These are phyloP conservation scores for Drosophila lutescens DNA, from an alignment of 2,888 invertebrate genomes.

Conservation along the genomic window DNA sequence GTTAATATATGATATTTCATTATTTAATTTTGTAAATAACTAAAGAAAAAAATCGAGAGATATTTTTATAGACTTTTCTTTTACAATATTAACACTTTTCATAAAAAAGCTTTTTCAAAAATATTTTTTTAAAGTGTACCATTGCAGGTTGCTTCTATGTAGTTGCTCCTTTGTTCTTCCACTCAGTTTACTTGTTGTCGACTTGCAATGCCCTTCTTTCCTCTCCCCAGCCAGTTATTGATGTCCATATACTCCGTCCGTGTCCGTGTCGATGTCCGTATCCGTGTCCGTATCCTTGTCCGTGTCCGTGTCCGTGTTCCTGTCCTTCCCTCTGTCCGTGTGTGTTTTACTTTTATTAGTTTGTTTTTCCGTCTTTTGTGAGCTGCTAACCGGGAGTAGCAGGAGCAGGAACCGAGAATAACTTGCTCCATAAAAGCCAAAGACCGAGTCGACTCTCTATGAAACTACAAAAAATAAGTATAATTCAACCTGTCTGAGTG, in stretches of 20 bases:
- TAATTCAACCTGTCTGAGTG: slow-evolving; percentile 51
- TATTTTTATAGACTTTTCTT: too few species aligned
- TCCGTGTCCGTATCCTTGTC: slow-evolving; percentile 25
- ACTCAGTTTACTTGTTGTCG: slow-evolving; percentile 56
- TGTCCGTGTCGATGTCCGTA: slow-evolving; percentile 22
- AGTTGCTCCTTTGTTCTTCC: slow-evolving; percentile 51
- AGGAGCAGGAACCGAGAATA: slow-evolving; percentile 26
- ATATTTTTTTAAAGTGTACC: neutral
- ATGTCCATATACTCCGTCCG: slow-evolving; percentile 22
- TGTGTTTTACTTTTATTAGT: slow-evolving; percentile 69
- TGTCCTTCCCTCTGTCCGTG: slow-evolving; percentile 36
- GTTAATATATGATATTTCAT: too few species aligned
- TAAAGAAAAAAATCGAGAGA: too few species aligned
- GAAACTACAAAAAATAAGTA: slow-evolving; percentile 49
- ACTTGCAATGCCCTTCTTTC: slow-evolving; percentile 21
- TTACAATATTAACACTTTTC: too few species aligned
- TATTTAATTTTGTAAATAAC: too few species aligned
- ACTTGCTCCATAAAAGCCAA: slow-evolving; percentile 58
- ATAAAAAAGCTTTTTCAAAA: too few species aligned
- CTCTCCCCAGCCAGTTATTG: slow-evolving; percentile 19
- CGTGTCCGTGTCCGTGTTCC: slow-evolving; percentile 36
- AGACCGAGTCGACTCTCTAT: slow-evolving; percentile 48
- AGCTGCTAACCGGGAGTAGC: slow-evolving; percentile 7
- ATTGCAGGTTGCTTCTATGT: slow-evolving; percentile 14
- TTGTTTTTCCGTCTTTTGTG: slow-evolving; percentile 60